Evolutionary conservation across 2,113 vertebrate genomes (phyloP).

Genomic region (Peromyscus polionotus): DNA sequence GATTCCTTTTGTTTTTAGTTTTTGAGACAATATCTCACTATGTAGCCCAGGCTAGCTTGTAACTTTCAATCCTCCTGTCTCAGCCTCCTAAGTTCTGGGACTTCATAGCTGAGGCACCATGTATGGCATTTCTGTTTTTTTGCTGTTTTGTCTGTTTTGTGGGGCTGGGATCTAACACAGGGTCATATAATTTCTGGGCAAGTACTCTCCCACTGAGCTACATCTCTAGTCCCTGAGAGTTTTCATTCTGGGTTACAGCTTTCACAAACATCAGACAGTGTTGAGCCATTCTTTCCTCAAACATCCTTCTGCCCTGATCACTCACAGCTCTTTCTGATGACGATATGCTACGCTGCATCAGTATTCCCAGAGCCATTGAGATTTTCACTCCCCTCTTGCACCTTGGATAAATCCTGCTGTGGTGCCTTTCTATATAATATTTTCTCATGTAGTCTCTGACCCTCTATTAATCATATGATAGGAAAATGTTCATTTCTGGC

Average conservation of each 20-base stretch:
- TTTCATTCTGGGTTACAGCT: neutral
- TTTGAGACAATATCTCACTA: neutral
- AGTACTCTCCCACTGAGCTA: neutral
- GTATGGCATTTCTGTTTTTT: fast-evolving
- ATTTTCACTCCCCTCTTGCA: neutral
- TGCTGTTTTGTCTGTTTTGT: neutral
- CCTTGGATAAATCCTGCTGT: neutral
- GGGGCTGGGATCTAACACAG: neutral
- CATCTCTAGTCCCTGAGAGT: neutral
- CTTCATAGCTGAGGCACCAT: neutral
- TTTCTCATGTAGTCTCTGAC: constrained; percentile 8
- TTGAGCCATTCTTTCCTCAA: neutral
- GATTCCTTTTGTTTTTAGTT: neutral
- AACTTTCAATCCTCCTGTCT: neutral
- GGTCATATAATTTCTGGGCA: too few species aligned
- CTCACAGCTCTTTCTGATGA: neutral
- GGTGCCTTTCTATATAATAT: neutral
- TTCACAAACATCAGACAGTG: neutral
- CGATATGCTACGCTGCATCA: neutral
- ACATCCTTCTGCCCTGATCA: neutral
- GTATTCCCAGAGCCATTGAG: neutral
- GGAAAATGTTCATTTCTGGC: neutral
- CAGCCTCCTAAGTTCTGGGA: neutral
- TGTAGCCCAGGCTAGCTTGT: neutral
- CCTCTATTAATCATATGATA: neutral